Percentiles rank a stretch among this genome's conserved stretches.
phyloP scores from a whole-genome alignment of 1,140 invertebrate species.

The Camponotus vicinus region DNA sequence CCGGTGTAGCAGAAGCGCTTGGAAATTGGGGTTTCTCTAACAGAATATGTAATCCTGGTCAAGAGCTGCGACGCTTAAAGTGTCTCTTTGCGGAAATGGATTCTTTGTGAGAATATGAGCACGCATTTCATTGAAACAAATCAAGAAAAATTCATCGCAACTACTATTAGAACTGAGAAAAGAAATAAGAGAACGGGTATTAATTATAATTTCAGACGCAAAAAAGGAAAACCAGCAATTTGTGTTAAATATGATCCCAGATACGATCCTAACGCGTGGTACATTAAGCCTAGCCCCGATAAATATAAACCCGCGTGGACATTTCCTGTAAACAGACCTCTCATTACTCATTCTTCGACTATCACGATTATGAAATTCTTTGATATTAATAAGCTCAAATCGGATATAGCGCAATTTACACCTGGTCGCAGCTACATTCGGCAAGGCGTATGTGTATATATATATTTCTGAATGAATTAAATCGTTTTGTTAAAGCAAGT shows the following conservation, averaged over 20 bases:
- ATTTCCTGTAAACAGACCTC: slow-evolving; percentile 77
- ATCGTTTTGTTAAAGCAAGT: slow-evolving; percentile 8
- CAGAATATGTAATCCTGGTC: slow-evolving; percentile 71
- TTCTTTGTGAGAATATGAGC: slow-evolving; percentile 72
- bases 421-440: slow-evolving; percentile 74
- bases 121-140: not conserved
- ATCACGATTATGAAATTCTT: slow-evolving; percentile 68
- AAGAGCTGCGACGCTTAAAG: slow-evolving; percentile 78
- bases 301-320: slow-evolving; percentile 81
- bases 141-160: not conserved
- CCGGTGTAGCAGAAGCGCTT: slow-evolving; percentile 80
- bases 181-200: not conserved
- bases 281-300: slow-evolving; percentile 77
- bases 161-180: not conserved
- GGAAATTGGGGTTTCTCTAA: slow-evolving; percentile 84
- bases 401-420: slow-evolving; percentile 72
- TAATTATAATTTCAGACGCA: slow-evolving; percentile 66
- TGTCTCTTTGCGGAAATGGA: slow-evolving; percentile 80
- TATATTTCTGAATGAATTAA: not conserved
- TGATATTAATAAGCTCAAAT: slow-evolving; percentile 61
- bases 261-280: slow-evolving; percentile 77
- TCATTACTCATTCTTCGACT: slow-evolving; percentile 78
- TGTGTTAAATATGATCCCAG: slow-evolving; percentile 73
- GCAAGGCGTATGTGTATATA: slow-evolving; percentile 67
- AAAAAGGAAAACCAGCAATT: slow-evolving; percentile 49